Percentiles rank a stretch among this genome's conserved stretches.
Conservation (phyloP, 2,797 vertebrate species). For the Danio albolineatus region DNA sequence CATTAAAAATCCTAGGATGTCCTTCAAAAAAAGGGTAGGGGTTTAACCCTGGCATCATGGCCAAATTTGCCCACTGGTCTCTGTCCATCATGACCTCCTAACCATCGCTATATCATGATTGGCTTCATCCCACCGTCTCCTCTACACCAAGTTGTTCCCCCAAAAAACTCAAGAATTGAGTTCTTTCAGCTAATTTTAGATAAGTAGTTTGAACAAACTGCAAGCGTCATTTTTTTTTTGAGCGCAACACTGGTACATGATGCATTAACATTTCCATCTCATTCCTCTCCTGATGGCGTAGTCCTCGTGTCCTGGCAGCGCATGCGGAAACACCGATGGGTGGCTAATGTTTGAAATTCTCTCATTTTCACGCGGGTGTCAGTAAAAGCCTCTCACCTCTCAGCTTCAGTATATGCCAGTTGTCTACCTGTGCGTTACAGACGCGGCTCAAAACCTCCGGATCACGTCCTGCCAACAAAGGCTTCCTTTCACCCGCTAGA, state of each 20-base stretch:
- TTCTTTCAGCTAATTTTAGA: no score
- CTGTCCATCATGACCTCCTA: no score
- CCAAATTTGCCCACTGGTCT: no score
- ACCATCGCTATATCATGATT: no score
- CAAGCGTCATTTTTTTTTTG: no score
- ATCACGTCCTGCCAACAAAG: constrained; percentile 77
- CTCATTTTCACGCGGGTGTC: constrained; percentile 59
- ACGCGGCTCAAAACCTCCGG: constrained; percentile 71
- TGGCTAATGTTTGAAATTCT: constrained; percentile 41
- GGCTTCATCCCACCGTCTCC: no score
- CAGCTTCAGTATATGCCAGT: constrained; percentile 62
- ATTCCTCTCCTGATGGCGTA: neutral
- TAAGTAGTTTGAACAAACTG: no score
- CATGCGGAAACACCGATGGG: neutral
- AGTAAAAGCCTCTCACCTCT: constrained; percentile 52
- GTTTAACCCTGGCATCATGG: no score
- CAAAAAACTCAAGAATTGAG: no score
- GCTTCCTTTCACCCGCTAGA: constrained; percentile 71
- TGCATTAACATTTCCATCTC: neutral
- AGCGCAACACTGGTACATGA: constrained; percentile 4
- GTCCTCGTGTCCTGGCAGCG: neutral
- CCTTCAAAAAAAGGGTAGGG: no score
- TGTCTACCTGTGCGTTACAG: constrained; percentile 69
- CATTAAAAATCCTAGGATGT: no score
- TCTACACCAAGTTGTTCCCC: no score